Evolutionary conservation across 2,797 vertebrate species (phyloP).

Genomic region (Melanotaenia maccullochi): DNA sequence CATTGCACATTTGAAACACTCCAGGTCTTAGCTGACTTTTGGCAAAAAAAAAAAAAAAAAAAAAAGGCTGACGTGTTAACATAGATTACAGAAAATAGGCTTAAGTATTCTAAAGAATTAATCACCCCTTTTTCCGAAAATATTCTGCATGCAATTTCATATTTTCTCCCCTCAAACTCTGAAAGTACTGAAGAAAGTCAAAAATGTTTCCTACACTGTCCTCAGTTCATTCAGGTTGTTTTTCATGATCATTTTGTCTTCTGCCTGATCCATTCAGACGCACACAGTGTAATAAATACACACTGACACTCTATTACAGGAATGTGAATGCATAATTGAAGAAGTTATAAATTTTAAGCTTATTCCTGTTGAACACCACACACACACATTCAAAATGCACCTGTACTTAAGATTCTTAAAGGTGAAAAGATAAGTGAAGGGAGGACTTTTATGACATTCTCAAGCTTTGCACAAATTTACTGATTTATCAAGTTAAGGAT

Average conservation of each 20-base stretch:
- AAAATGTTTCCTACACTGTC: neutral
- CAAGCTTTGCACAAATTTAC: neutral
- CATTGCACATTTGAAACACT: neutral
- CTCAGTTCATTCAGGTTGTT: constrained; percentile 21
- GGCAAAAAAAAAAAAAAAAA: neutral
- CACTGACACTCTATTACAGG: constrained; percentile 88
- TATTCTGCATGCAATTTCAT: neutral
- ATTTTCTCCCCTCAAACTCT: neutral
- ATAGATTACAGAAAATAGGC: neutral
- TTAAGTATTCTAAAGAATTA: neutral
- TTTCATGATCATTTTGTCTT: constrained; percentile 12
- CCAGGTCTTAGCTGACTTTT: neutral
- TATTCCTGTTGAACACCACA: constrained; percentile 28
- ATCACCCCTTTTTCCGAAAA: neutral
- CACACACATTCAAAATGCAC: neutral
- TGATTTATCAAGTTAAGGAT: neutral
- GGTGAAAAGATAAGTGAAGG: neutral
- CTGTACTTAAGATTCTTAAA: neutral
- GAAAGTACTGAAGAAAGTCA: neutral
- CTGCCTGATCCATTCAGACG: constrained; percentile 20
- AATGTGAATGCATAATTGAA: constrained; percentile 97
- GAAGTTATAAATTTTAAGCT: constrained; percentile 52
- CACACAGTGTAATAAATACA: constrained; percentile 68
- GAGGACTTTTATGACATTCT: neutral
- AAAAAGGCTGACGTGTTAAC: neutral